Evolutionary conservation across 2,888 invertebrate species (phyloP).

Genomic region (Athetis lepigone): DNA sequence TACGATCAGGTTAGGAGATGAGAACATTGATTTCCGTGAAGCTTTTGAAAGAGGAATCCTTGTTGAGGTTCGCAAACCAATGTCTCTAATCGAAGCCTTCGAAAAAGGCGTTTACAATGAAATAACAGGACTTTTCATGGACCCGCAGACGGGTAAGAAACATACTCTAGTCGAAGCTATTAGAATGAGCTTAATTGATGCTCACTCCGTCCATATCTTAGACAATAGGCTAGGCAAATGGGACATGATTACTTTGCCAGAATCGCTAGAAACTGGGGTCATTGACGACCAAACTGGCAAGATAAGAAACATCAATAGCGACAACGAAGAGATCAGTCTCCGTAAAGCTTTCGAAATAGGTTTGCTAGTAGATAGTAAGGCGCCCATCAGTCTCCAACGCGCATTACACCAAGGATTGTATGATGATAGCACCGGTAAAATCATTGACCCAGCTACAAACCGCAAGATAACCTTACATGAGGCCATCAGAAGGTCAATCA

Average conservation of each 20-base stretch:
- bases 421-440: slow-evolving; percentile 94
- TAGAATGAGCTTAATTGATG: slow-evolving; percentile 94
- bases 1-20: slow-evolving; percentile 91
- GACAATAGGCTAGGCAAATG: slow-evolving; percentile 94
- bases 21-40: slow-evolving; percentile 94
- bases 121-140: slow-evolving; percentile 94
- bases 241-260: slow-evolving; percentile 94
- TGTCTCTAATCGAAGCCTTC: slow-evolving; percentile 95
- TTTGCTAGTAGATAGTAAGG: slow-evolving; percentile 94
- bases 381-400: slow-evolving; percentile 95
- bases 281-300: slow-evolving; percentile 93
- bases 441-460: slow-evolving; percentile 95
- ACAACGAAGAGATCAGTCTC: slow-evolving; percentile 92
- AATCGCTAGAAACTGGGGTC: slow-evolving; percentile 94
- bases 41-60: slow-evolving; percentile 96
- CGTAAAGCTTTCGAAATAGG: slow-evolving; percentile 95
- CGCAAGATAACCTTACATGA: slow-evolving; percentile 95
- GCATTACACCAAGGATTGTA: slow-evolving; percentile 96
- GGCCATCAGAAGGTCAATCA: slow-evolving; percentile 94
- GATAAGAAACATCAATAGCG: slow-evolving; percentile 92
- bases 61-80: slow-evolving; percentile 95
- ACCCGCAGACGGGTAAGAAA: slow-evolving; percentile 94
- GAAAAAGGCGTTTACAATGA: slow-evolving; percentile 95
- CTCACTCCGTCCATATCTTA: slow-evolving; percentile 95
- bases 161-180: slow-evolving; percentile 96